These are phyloP conservation scores for Tetramorium bicarinatum DNA, from an alignment of 2,888 invertebrate genomes.

Conservation along the genomic window DNA sequence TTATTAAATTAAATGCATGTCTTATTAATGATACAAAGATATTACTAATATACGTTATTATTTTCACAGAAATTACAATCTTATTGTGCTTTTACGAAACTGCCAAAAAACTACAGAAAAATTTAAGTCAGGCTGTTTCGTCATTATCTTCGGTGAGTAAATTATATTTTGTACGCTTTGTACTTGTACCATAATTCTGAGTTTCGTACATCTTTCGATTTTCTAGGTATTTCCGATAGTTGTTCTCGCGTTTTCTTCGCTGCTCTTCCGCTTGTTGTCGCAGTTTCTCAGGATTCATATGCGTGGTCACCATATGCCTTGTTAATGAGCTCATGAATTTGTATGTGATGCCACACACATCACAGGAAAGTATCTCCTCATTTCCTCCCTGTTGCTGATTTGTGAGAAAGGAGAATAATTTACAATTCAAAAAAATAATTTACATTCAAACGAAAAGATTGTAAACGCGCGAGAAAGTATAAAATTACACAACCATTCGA, in stretches of 20 bases:
- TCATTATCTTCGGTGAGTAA: constrained; percentile 69
- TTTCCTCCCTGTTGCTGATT: constrained; percentile 80
- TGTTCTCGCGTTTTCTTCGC: constrained; percentile 84
- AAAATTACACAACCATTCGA: background rate
- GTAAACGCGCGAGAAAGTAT: constrained; percentile 4
- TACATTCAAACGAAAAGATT: constrained; percentile 1
- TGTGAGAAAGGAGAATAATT: constrained; percentile 8
- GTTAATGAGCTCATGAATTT: constrained; percentile 89
- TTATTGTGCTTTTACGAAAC: constrained; percentile 23
- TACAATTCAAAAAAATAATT: no score
- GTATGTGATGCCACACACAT: constrained; percentile 87
- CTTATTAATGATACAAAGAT: constrained; percentile 63
- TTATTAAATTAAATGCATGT: constrained; percentile 72
- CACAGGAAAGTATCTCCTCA: constrained; percentile 84
- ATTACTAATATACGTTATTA: constrained; percentile 30
- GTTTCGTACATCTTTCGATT: constrained; percentile 85
- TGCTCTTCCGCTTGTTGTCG: constrained; percentile 85
- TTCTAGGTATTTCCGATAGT: constrained; percentile 84
- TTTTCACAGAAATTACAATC: constrained; percentile 8
- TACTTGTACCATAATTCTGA: constrained; percentile 76
- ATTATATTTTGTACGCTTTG: constrained; percentile 69
- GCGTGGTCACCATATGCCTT: constrained; percentile 89
- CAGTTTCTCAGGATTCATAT: constrained; percentile 86
- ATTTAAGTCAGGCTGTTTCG: constrained; percentile 72
- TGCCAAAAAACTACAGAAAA: constrained; percentile 29